Evolutionary conservation across 2,113 vertebrate species (phyloP).

Genomic region (Mustela nigripes): DNA sequence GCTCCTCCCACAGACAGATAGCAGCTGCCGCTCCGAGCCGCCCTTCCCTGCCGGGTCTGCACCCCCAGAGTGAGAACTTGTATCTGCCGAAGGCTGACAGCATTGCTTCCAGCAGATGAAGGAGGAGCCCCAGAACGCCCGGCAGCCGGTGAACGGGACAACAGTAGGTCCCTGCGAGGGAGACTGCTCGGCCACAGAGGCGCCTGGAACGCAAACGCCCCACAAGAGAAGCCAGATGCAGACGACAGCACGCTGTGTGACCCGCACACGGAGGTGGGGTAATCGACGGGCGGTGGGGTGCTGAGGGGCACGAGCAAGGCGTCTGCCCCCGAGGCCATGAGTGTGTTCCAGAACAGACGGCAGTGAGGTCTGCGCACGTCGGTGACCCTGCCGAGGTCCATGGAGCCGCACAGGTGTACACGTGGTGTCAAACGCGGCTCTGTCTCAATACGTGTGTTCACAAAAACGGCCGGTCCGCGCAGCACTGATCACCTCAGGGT

Average conservation of each 20-base stretch:
- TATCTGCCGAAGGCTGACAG: too few species aligned
- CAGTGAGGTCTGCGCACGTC: neutral
- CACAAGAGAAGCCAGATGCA: neutral
- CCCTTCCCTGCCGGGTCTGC: too few species aligned
- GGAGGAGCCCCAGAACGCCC: neutral
- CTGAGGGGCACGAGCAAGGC: fast-evolving
- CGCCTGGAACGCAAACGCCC: neutral
- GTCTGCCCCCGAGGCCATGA: neutral
- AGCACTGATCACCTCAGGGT: neutral
- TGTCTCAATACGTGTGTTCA: neutral
- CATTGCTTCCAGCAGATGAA: too few species aligned
- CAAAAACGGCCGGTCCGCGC: neutral
- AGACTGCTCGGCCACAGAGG: neutral
- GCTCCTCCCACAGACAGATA: neutral
- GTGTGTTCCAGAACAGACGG: neutral
- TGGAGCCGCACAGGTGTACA: neutral
- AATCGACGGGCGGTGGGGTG: neutral
- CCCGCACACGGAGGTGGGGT: neutral
- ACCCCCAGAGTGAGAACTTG: neutral
- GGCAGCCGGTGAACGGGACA: neutral
- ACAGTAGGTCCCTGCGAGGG: fast-evolving
- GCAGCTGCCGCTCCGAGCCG: neutral
- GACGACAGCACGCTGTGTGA: neutral
- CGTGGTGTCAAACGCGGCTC: neutral
- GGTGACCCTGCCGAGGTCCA: neutral